phyloP scores from a whole-genome alignment of 2,797 vertebrate species.

The Anabacerthia variegaticeps region DNA sequence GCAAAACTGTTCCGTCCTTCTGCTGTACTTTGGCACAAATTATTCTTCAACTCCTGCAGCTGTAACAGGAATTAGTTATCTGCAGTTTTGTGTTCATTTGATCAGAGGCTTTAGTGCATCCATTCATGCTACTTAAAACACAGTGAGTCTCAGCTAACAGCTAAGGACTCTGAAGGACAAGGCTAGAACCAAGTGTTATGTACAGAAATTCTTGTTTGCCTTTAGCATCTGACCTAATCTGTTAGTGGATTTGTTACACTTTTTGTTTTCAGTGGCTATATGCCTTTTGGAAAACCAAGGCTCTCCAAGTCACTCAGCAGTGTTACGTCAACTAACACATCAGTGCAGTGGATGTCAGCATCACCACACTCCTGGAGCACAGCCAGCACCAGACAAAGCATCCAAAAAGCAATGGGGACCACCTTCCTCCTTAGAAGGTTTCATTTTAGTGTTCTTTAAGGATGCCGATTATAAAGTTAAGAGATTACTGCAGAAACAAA shows the following conservation, averaged over 20 bases:
- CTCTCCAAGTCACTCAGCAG: background rate
- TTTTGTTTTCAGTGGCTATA: background rate
- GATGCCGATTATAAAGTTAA: background rate
- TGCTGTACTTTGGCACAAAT: background rate
- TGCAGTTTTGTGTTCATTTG: background rate
- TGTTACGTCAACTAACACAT: background rate
- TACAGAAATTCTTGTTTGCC: background rate
- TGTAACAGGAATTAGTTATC: conserved; percentile 21
- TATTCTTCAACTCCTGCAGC: background rate
- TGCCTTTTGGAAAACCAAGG: conserved; percentile 1
- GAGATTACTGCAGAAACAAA: background rate
- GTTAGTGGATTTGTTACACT: conserved; percentile 3
- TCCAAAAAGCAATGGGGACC: background rate
- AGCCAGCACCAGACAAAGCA: background rate
- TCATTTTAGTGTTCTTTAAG: background rate
- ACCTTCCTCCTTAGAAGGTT: background rate
- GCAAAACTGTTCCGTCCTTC: background rate
- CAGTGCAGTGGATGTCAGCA: background rate
- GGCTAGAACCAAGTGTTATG: background rate
- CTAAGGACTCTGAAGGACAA: background rate
- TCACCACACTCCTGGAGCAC: background rate
- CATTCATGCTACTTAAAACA: background rate
- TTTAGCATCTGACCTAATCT: background rate
- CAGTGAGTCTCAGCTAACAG: background rate
- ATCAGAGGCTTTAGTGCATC: background rate